phyloP scores from a whole-genome alignment of 1,140 invertebrate species.

The Orchestia grillus region DNA sequence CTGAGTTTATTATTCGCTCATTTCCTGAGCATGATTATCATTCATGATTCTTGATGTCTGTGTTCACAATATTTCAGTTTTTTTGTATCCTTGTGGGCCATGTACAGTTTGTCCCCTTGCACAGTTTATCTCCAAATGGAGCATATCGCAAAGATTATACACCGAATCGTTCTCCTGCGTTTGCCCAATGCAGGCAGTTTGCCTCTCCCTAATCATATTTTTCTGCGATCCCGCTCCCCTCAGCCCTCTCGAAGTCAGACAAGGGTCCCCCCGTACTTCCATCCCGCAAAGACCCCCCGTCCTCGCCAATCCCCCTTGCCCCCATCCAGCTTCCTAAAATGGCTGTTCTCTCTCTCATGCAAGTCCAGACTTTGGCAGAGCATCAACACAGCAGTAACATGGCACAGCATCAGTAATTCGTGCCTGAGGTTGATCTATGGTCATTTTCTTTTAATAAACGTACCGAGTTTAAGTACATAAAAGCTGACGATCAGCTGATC shows the following conservation, averaged over 20 bases:
- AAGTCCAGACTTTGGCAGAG: neutral
- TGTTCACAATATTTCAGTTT: neutral
- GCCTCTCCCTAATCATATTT: neutral
- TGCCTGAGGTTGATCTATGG: neutral
- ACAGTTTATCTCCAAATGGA: neutral
- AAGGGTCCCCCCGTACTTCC: neutral
- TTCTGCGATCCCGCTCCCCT: neutral
- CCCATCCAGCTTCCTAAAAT: neutral
- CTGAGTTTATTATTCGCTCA: too few relatives aligned
- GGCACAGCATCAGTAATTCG: neutral
- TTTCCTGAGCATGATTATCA: too few relatives aligned
- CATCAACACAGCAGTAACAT: neutral
- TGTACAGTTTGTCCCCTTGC: neutral
- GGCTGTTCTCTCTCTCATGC: neutral
- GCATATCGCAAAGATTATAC: neutral
- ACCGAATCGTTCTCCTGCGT: neutral
- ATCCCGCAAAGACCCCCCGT: neutral
- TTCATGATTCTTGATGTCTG: neutral
- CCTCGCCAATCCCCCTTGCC: neutral
- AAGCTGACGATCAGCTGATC: neutral
- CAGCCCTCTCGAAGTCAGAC: neutral
- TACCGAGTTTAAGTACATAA: neutral
- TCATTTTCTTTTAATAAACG: neutral
- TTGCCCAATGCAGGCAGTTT: neutral
- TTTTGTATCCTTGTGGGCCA: too few relatives aligned